Evolutionary conservation across 2,888 invertebrate species (phyloP), one percentile per base, ranked within the genome.

Genomic region (Sarcophaga caerulescens): DNA sequence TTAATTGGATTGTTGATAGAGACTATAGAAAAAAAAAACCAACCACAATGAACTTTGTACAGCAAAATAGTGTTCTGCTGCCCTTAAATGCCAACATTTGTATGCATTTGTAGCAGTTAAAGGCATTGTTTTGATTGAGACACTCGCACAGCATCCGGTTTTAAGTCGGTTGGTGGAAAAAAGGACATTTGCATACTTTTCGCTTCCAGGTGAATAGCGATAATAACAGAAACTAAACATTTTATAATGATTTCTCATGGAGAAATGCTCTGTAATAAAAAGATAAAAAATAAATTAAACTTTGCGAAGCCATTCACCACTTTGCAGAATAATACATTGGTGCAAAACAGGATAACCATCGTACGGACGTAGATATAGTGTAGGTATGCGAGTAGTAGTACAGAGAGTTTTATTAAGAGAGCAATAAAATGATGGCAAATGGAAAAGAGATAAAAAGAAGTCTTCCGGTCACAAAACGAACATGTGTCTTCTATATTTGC

Each of bases 1-100:
- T 86, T 86, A 86, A 86, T 86, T 86, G 81, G 85, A 86, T 84
- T 86, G 85, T 60, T 85, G 80, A 74, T 85, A 80, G 83, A 77
- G 83, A 77, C 76, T 14, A 70, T 35, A 68, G 17, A 23, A 19
- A 23, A 14, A 11, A 23, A 21, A 25, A 25, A 6, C 25, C 25
- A 21, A 21, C 4, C 60, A 19, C 8, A 19, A 3, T 60, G 60
- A 47, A 52, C 52, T 52, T 10, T 52, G 52, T 4, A 52, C 4
- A 17, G 17, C 17, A 17, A 14, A 12, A 52, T 52, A 17, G 17
- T 52, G 10, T 52, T 14, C 52, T 52, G 10, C 35, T 35, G 35
- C 14, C 52, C 52, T 52, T 52, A 52, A 52, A 52, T 3, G 14
- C 14, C 52, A 12, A 17, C 52, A 12, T 3, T 52, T 12, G 5